Evolutionary conservation across 2,888 invertebrate genomes (phyloP), one percentile per base, ranked within the genome.

Genomic region (Epistrophella euchroma): DNA sequence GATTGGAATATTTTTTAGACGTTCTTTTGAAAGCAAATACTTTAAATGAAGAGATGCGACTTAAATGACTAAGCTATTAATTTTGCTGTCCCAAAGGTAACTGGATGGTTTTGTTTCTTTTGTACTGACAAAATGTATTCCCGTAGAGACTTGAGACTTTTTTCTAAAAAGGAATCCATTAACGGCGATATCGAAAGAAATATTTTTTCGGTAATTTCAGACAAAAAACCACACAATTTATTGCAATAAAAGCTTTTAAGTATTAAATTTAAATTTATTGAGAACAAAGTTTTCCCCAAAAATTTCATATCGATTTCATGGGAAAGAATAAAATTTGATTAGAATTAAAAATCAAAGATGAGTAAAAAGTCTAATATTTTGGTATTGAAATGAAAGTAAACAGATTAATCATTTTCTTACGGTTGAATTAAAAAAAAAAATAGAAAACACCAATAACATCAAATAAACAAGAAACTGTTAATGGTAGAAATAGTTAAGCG

Each of bases 1-100:
- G 62, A 62, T 62, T 62, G 32, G 28, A 47, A 25, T 43, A 4
- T 60, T 60, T 64, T 64, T 37, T 43, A 22, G 50, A 62, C 9
- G 45, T 32, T 47, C 10, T 19, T 66, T 66, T 66, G 66, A 68
- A 68, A 52, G 37, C 37, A 37, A 68, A 68, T 22, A 37, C 15
- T 22, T 37, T 60, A 22, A 37, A 19, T 50, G 64, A 70, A 71
- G 37, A 66, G 66, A 52, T 52, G 50, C 47, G 45, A 47, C 32
- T 50, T 58, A 66, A 55, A 56, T 71, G 35, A 56, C 40, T 56
- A 25, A 66, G 58, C 45, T 68, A 76, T 80, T 80, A 68, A 66
- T 82, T 77, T n/a, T 55, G 25, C 10, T 73, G 70, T 70, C 45
- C 35, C 1, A 28, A 37, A 22, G 32, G 68, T 55, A 62, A 77